Conservation (phyloP, 2,113 vertebrate genomes). For the Danionella cerebrum region DNA sequence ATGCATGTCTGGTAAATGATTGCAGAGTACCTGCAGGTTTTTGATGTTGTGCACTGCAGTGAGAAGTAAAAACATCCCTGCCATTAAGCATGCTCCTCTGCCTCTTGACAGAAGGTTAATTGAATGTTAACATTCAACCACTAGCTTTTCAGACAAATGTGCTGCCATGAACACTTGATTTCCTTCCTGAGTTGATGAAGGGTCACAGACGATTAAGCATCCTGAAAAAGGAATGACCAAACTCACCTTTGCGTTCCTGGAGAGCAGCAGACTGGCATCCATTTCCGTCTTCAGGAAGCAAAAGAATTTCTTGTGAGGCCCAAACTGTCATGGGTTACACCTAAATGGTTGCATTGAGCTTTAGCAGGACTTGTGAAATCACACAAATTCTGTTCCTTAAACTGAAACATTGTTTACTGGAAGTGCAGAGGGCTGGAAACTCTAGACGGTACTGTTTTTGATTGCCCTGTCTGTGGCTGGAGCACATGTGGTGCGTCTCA, state of each 20-base stretch:
- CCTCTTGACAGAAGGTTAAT: conserved; percentile 33
- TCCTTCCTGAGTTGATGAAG: conserved; percentile 15
- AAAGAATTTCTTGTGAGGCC: background rate
- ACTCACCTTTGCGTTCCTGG: conserved; percentile 14
- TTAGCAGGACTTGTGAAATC: conserved; percentile 22
- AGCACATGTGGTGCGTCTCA: background rate
- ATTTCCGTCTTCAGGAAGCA: conserved; percentile 18
- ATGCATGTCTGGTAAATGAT: conserved; percentile 37
- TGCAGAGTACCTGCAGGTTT: conserved; percentile 30
- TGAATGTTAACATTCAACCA: conserved; percentile 36
- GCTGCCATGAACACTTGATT: conserved; percentile 30
- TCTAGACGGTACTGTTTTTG: background rate
- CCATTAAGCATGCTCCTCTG: conserved; percentile 32
- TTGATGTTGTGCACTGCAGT: conserved; percentile 16
- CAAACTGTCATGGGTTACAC: conserved; percentile 21
- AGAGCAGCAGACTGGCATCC: conserved; percentile 17
- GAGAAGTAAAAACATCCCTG: conserved; percentile 23
- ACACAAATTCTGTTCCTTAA: conserved; percentile 9
- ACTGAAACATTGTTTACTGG: background rate
- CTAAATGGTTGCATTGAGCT: conserved; percentile 4
- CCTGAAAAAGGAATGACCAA: conserved; percentile 1
- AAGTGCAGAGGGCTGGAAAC: background rate
- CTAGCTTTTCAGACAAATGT: conserved; percentile 19
- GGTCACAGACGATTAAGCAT: conserved; percentile 36
- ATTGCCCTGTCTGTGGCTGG: background rate